Base-by-base conservation (phyloP, 2,888 invertebrate species). In the Peribatodes rhomboidaria region DNA sequence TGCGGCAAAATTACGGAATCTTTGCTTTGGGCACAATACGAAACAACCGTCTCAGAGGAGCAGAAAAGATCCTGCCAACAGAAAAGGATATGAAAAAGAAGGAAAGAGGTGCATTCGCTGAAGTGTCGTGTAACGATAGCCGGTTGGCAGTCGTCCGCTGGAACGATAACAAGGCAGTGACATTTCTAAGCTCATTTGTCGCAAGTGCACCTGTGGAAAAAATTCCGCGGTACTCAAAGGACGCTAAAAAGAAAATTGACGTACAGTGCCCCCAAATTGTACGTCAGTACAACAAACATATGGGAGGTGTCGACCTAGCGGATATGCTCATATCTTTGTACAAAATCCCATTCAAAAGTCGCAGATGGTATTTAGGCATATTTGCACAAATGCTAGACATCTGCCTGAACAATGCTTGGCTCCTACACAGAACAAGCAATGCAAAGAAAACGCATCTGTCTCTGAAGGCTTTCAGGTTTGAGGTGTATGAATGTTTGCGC, bases 201-300 rank as follows among this genome's bases (percentile, higher is more conserved):
- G 81, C 69, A 10, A 53, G 64, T 20, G 68, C 72, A 59, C 80
- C 82, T 35, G 68, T 75, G 8, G 60, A 69, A 14, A 73, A 68
- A 65, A 79, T 80, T 0, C 71, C 69, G 52, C 61, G 81, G 49
- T 81, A 78, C 61, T 74, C 63, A 33, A 80, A 78, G 62, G 75
- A 73, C 3, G 57, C 61, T 27, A 78, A 80, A 55, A 14, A 18
- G 3, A 78, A 72, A 59, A 61, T 75, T 8, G 71, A 79, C 35
- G 78, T 83, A 7, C 22, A 70, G n/a, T 81, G 79, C 67, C 82
- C 82, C n/a, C 69, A 79, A 58, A 70, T 81, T 37, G 74, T 81
- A 9, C 63, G 61, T n/a, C 64, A 75, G n/a, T 81, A 82, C 63
- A 83, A 83, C 61, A 75, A 70, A 54, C 76, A 81, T 64, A 83